A percentile compares a stretch with the other conserved stretches of the same genome.
phyloP scores from a whole-genome alignment of 2,797 vertebrate genomes.

The Denticeps clupeoides region DNA sequence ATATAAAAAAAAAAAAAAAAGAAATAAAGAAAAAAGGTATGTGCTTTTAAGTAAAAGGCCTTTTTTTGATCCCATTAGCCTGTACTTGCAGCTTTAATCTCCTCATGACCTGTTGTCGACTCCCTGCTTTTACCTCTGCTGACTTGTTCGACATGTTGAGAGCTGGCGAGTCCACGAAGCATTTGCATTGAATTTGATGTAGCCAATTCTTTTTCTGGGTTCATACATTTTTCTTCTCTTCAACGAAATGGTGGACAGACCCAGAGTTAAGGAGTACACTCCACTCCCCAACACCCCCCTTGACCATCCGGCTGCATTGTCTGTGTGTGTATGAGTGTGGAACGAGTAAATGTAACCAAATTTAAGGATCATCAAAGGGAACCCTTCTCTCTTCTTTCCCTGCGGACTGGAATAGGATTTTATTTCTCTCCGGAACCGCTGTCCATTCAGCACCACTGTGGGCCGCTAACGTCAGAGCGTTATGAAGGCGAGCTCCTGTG shows the following conservation, averaged over 20 bases:
- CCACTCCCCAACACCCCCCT: background rate
- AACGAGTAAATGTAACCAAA: constrained; percentile 18
- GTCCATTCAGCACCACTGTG: background rate
- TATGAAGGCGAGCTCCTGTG: background rate
- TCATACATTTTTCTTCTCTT: too few relatives aligned
- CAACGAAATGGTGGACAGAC: too few relatives aligned
- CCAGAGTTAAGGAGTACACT: background rate
- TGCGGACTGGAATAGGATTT: background rate
- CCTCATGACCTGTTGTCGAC: constrained; percentile 38
- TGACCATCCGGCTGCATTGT: background rate
- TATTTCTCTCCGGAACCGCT: background rate
- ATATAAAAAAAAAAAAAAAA: constrained; percentile 29
- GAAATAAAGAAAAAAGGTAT: constrained; percentile 18
- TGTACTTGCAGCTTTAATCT: constrained; percentile 19
- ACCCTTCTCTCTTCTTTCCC: background rate
- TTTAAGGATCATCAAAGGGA: constrained; percentile 24
- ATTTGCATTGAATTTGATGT: too few relatives aligned
- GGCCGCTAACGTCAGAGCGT: background rate
- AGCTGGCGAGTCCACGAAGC: background rate
- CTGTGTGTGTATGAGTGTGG: constrained; percentile 6
- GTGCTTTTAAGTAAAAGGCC: constrained; percentile 37
- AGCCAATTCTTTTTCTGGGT: background rate
- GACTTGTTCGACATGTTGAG: background rate
- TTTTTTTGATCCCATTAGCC: too few relatives aligned
- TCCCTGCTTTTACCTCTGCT: constrained; percentile 18